Base-by-base conservation (phyloP, 1,140 invertebrate species). In the Caenorhabditis remanei region DNA sequence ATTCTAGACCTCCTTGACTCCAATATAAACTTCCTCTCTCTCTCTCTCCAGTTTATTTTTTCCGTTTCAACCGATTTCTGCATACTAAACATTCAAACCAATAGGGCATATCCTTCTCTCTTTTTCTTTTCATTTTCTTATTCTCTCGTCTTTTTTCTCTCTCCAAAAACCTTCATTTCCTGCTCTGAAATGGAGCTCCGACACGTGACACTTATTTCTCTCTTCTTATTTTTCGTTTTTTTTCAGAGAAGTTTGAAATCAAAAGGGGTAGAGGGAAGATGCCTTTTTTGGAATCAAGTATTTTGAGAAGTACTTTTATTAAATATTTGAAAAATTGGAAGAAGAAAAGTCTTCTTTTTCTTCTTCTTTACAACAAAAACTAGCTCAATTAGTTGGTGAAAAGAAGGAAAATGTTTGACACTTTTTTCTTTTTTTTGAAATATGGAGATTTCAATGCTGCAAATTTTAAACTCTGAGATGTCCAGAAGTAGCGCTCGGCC, bases 131-230 rank as follows among this genome's bases (percentile, higher is more conserved):
- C 40, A 43, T 71, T 13, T 24, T n/a, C n/a, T 24, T 19, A 14
- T 50, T 79, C 14, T 19, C 24, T 79, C 53, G 14, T 9, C 46
- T 46, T 9, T n/a, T 24, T 79, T 14, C n/a, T 79, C 71, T 48
- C 50, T 79, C 46, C 46, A 24, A n/a, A 79, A 79, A 79, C 71
- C 43, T 50, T 79, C 71, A 79, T 79, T 79, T 79, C 71, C 71
- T 79, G 71, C 43, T 21, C 21, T 79, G 43, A 79, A 79, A 79
- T 24, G 71, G 71, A 50, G 46, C 32, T 11, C 43, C 67, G 41
- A 50, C 71, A 79, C 71, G 71, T 79, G 71, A 79, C 46, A 41
- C 46, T 16, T 32, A 32, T 32, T 32, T 32, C 32, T 32, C 32
- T 32, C 32, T 32, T 32, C 24, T 21, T 63, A 4, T 48, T 50